Evolutionary conservation across 2,888 invertebrate species (phyloP).

Genomic region (Oeneis ivallda): DNA sequence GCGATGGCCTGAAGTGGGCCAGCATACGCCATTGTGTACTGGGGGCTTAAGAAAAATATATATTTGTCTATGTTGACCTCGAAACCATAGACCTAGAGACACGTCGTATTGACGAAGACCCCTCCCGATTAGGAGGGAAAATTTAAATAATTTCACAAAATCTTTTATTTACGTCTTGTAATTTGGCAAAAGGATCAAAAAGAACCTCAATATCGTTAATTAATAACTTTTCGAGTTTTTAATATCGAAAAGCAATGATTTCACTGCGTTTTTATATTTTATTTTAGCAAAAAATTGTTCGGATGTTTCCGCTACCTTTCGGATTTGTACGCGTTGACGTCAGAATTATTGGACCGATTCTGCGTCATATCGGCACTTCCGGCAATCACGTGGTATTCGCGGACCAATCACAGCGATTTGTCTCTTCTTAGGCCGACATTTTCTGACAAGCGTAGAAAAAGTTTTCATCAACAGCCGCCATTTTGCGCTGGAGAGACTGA

Average conservation of each 20-base stretch:
- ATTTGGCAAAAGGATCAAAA: not conserved
- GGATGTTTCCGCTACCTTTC: conserved; percentile 60
- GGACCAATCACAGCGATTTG: conserved; percentile 69
- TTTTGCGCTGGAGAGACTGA: conserved; percentile 92
- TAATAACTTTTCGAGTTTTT: conserved; percentile 12
- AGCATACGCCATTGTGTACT: too few relatives aligned
- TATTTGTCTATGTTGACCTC: conserved; percentile 52
- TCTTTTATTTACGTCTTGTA: conserved; percentile 18
- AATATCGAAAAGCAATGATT: conserved; percentile 21
- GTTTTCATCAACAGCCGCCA: conserved; percentile 97
- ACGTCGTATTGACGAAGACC: conserved; percentile 77
- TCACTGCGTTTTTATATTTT: conserved; percentile 12
- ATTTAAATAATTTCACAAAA: conserved; percentile 50
- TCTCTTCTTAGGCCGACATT: conserved; percentile 80
- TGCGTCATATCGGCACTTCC: conserved; percentile 74
- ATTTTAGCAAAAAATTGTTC: conserved; percentile 47
- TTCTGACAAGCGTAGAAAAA: conserved; percentile 97
- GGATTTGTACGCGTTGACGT: conserved; percentile 72
- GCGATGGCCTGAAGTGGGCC: too few relatives aligned
- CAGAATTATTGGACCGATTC: conserved; percentile 72
- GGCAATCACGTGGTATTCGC: conserved; percentile 74
- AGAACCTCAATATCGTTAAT: conserved; percentile 17
- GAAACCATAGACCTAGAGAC: conserved; percentile 62
- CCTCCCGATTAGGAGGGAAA: conserved; percentile 74
- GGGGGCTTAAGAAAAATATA: conserved; percentile 36